Conservation (phyloP, 2,113 vertebrate species). For the Galbula dea region DNA sequence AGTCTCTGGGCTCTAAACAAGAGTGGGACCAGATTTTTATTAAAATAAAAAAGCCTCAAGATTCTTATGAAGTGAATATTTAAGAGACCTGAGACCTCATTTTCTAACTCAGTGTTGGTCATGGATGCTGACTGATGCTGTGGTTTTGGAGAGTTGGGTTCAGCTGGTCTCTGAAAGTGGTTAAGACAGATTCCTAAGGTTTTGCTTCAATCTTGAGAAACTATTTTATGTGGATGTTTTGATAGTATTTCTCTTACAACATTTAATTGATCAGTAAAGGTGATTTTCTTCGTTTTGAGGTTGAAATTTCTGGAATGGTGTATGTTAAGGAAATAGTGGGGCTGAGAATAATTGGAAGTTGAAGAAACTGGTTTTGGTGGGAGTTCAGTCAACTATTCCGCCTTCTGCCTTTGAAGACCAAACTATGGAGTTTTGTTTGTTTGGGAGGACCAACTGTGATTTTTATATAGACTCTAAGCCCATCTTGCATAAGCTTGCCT, state of each 20-base stretch:
- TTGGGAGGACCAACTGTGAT: neutral
- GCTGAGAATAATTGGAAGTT: neutral
- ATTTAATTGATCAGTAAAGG: neutral
- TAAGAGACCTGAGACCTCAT: neutral
- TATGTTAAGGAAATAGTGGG: neutral
- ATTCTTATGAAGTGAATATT: neutral
- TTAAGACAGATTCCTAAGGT: neutral
- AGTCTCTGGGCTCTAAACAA: neutral
- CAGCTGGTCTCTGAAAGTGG: neutral
- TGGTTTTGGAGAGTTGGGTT: neutral
- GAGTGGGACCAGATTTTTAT: neutral
- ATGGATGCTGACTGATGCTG: neutral
- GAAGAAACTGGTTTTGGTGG: neutral
- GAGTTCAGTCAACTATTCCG: neutral
- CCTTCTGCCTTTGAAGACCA: neutral
- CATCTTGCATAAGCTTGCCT: neutral
- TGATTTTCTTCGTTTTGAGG: neutral
- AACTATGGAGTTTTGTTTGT: neutral
- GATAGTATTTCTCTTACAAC: neutral
- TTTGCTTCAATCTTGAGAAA: neutral
- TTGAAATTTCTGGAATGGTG: neutral
- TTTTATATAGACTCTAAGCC: neutral
- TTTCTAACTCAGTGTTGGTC: neutral
- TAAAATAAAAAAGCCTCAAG: neutral
- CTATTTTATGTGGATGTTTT: neutral